Conservation (phyloP, 2,888 invertebrate genomes). For the Cacoxenus indagator region DNA sequence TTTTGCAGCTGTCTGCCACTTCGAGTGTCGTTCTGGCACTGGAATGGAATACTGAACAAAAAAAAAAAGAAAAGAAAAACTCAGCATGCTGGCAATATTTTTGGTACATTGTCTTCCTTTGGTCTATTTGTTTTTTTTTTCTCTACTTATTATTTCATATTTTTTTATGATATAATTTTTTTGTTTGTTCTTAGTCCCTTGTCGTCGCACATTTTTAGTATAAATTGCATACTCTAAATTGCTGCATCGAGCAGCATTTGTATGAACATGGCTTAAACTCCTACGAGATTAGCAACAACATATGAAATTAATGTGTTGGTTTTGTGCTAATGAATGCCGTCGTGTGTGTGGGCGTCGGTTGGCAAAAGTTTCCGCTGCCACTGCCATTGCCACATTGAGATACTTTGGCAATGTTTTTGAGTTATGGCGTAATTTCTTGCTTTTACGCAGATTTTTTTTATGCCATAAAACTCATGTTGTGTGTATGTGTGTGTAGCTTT, state of each 20-base stretch:
- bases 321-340: slow-evolving; percentile 21
- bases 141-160: background rate
- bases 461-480: background rate
- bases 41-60: background rate
- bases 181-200: background rate
- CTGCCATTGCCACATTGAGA: background rate
- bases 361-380: background rate
- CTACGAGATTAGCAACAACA: slow-evolving; percentile 19
- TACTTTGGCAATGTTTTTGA: slow-evolving; percentile 6
- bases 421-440: slow-evolving; percentile 2
- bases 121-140: background rate
- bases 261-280: slow-evolving; percentile 22
- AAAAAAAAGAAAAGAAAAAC: too few species aligned
- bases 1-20: background rate
- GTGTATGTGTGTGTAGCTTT: background rate
- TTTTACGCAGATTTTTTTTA: too few species aligned
- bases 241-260: slow-evolving; percentile 5
- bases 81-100: too few species aligned
- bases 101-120: background rate
- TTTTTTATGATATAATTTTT: background rate
- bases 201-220: background rate
- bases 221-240: slow-evolving; percentile 13
- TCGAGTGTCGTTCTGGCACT: background rate
- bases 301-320: slow-evolving; percentile 21
- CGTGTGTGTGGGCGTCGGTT: background rate